These are phyloP conservation scores for Sebastes iracundus DNA, from an alignment of 2,797 vertebrate genomes.

Conservation along the genomic window DNA sequence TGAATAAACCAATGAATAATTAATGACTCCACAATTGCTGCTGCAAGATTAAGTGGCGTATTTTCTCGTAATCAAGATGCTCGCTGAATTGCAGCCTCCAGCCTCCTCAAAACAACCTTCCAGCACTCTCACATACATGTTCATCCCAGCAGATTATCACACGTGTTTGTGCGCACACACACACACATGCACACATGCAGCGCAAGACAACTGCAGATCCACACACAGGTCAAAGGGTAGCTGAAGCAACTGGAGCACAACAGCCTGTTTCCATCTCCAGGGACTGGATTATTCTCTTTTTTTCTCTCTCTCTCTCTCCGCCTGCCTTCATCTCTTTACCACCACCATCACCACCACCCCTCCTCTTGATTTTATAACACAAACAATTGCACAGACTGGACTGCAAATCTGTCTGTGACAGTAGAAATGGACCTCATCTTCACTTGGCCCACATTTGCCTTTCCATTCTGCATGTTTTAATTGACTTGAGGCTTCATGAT, in stretches of 20 bases:
- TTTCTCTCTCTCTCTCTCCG: neutral
- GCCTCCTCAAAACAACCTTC: neutral
- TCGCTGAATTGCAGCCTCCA: slow-evolving; percentile 4
- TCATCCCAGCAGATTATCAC: neutral
- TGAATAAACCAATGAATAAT: slow-evolving; percentile 58
- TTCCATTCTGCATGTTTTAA: neutral
- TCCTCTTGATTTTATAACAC: slow-evolving; percentile 1
- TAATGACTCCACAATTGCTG: slow-evolving; percentile 30
- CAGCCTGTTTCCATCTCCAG: slow-evolving; percentile 60
- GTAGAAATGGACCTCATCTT: slow-evolving; percentile 3
- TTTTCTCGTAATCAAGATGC: slow-evolving; percentile 32
- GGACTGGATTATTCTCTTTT: slow-evolving; percentile 48
- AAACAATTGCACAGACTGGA: slow-evolving; percentile 10
- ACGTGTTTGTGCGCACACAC: neutral
- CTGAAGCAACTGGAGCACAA: slow-evolving; percentile 65
- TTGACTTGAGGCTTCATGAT: neutral
- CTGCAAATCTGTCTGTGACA: neutral
- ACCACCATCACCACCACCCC: neutral
- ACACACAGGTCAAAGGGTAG: slow-evolving; percentile 62
- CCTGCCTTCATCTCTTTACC: slow-evolving; percentile 9
- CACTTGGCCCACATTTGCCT: slow-evolving; percentile 5
- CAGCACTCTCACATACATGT: neutral
- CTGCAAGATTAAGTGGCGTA: slow-evolving; percentile 42
- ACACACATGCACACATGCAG: neutral
- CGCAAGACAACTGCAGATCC: slow-evolving; percentile 8